These are phyloP conservation scores for Poeciliopsis paucimaculata DNA, from an alignment of 2,797 vertebrate genomes.

Conservation along the genomic window DNA sequence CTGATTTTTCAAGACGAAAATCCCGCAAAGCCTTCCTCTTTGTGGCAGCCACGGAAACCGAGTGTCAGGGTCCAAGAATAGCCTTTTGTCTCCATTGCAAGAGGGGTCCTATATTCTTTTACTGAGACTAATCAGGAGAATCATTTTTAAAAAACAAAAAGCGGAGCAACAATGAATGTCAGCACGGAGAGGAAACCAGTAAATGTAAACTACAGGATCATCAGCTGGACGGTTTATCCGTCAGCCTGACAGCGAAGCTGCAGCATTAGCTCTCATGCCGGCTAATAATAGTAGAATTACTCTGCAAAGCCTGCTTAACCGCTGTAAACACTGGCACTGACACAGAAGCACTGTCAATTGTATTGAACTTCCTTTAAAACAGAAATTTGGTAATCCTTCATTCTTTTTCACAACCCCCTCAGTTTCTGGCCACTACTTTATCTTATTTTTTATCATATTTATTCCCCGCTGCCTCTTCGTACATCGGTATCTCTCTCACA, in stretches of 20 bases:
- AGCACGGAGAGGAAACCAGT: conserved; percentile 12
- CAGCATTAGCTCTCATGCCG: conserved; percentile 51
- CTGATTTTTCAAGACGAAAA: conserved; percentile 27
- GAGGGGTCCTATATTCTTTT: not conserved
- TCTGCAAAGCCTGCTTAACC: conserved; percentile 67
- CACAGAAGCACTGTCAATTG: conserved; percentile 38
- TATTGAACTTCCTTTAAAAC: conserved; percentile 34
- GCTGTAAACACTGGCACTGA: conserved; percentile 53
- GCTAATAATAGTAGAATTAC: conserved; percentile 71
- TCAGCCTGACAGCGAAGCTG: conserved; percentile 49
- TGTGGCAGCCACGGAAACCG: conserved; percentile 26
- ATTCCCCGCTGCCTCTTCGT: conserved; percentile 25
- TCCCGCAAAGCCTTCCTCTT: conserved; percentile 36
- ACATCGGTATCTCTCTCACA: conserved; percentile 38
- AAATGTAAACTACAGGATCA: conserved; percentile 20
- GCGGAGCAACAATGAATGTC: not conserved
- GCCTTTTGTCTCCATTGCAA: conserved; percentile 15
- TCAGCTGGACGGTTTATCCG: conserved; percentile 21
- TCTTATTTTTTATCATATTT: conserved; percentile 41
- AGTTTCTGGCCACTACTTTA: conserved; percentile 17
- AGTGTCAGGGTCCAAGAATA: conserved; percentile 25
- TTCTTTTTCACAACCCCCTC: conserved; percentile 15
- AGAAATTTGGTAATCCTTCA: conserved; percentile 41
- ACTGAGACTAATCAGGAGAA: not conserved
- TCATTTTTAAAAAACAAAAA: not conserved